Base-by-base conservation (phyloP, 1,140 invertebrate species). In the Lamellibrachia luymesi region DNA sequence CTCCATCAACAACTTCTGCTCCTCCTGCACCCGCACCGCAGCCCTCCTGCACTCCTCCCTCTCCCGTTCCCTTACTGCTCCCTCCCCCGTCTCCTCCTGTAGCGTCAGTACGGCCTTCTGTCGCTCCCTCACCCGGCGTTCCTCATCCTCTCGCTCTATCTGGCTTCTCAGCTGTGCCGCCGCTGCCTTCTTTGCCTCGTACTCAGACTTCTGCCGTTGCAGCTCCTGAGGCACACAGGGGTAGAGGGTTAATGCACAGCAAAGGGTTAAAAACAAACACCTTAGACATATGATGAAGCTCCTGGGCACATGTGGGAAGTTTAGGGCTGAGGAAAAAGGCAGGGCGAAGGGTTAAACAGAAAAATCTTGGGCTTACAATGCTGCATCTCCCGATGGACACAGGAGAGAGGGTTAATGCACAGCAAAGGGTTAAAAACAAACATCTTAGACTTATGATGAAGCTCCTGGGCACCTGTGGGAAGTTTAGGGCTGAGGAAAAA, bases 171-270 rank as follows among this genome's bases (percentile, higher is more conserved):
- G 93, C 89, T 95, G 94, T 91, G 95, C 95, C 38, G 95, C 95
- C n/a, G 93, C 93, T 93, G 94, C 95, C 93, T 96, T 96, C 80
- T 94, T 94, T 51, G 94, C 91, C 90, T 95, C 95, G 94, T 96
- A 95, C 49, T 95, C 95, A 22, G 94, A 93, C 56, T 96, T 95
- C 93, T 96, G 95, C 91, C 95, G 91, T 92, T 95, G 94, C 49
- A 96, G 93, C 93, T 96, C 95, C 95, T 96, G 93, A 49, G 52
- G 49, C 17, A 17, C 13, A 56, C 6, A 56, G 52, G 52, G 52
- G 52, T 6, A 56, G 52, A 56, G 52, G 52, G 52, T 56, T 56
- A 56, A 56, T 56, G 52, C 52, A 56, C 13, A 13, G 13, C 6
- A 56, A 56, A 56, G 52, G 52, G 13, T 56, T 56, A 56, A 13